Conservation (phyloP, 2,797 vertebrate species). For the Sebastes itinus region DNA sequence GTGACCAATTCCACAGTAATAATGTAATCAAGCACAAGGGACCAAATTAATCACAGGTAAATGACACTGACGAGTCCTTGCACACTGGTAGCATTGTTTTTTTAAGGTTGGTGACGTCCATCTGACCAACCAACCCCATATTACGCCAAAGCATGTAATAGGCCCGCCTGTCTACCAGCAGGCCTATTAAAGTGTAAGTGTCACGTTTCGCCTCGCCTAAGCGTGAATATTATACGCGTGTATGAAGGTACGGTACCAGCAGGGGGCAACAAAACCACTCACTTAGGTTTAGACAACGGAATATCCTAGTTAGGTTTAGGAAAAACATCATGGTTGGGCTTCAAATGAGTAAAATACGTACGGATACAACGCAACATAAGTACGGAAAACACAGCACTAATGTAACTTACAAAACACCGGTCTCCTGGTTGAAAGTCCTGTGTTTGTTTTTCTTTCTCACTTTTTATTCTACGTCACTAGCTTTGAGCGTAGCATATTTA, state of each 20-base stretch:
- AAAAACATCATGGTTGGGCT: background rate
- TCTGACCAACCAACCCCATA: background rate
- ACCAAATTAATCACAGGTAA: background rate
- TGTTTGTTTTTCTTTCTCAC: too few relatives aligned
- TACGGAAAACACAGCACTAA: too few relatives aligned
- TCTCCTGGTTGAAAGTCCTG: too few relatives aligned
- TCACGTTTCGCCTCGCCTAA: rapidly evolving
- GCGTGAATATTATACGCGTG: too few relatives aligned
- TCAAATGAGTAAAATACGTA: background rate
- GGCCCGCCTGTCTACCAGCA: too few relatives aligned
- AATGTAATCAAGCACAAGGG: slow-evolving; percentile 3
- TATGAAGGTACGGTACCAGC: too few relatives aligned
- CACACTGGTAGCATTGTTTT: background rate
- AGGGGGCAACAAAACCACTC: background rate
- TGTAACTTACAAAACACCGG: too few relatives aligned
- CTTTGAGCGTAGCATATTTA: too few relatives aligned
- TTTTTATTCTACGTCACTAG: too few relatives aligned
- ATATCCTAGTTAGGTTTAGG: rapidly evolving
- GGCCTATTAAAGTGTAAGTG: too few relatives aligned
- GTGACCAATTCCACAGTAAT: background rate
- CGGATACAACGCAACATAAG: background rate
- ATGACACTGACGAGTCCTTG: background rate
- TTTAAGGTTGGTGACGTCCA: too few relatives aligned
- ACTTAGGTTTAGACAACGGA: background rate
- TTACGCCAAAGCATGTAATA: too few relatives aligned